phyloP scores from a whole-genome alignment of 1,140 invertebrate species.

The Euborellia annulipes region DNA sequence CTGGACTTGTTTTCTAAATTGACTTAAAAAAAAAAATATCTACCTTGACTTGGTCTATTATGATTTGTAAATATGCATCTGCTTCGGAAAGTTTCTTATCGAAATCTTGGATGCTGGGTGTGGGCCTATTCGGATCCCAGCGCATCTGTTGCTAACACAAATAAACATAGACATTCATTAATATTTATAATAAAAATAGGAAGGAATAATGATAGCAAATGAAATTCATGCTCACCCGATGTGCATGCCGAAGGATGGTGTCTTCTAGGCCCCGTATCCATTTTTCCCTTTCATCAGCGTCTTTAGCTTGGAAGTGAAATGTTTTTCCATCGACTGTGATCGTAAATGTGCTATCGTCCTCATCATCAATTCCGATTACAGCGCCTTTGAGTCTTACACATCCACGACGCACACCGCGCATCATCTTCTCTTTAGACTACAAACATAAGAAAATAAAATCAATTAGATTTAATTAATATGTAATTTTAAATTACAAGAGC shows the following conservation, averaged over 20 bases:
- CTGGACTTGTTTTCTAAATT: too few relatives aligned
- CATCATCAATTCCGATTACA: conserved; percentile 96
- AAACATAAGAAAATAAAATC: background rate
- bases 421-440: conserved; percentile 98
- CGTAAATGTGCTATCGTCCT: conserved; percentile 97
- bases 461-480: background rate
- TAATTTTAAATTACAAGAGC: too few relatives aligned
- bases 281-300: conserved; percentile 81
- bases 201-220: background rate
- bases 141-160: conserved; percentile 33
- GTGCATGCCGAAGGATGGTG: conserved; percentile 71
- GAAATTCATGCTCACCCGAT: conserved; percentile 31
- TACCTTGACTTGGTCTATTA: conserved; percentile 84
- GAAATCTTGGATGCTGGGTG: conserved; percentile 58
- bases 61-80: conserved; percentile 87
- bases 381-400: conserved; percentile 89
- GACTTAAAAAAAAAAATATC: conserved; percentile 24
- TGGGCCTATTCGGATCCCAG: conserved; percentile 39
- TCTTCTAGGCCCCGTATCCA: conserved; percentile 93
- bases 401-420: conserved; percentile 83
- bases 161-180: too few relatives aligned
- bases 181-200: too few relatives aligned
- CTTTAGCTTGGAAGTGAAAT: conserved; percentile 95
- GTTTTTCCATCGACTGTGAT: conserved; percentile 98
- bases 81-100: conserved; percentile 86